Evolutionary conservation across 1,140 invertebrate species (phyloP), one percentile per base, ranked within the genome.

Genomic region (Oscheius sp.): DNA sequence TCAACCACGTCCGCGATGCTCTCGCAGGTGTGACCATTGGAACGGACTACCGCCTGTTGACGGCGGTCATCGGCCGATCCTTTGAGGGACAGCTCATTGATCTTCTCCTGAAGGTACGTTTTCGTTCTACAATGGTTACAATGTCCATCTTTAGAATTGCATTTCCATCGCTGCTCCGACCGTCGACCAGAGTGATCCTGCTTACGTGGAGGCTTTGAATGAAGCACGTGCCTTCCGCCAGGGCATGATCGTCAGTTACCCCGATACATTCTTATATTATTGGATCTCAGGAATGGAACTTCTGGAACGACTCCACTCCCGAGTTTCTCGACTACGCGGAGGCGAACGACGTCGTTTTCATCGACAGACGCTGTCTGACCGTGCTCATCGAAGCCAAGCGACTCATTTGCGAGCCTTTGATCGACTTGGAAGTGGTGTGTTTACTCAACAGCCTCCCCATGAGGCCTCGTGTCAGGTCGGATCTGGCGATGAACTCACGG

Each of bases 401-500:
- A 23, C 65, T 71, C 3, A 72, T 71, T 38, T 28, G 28, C 20
- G 52, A 71, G 65, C 68, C 68, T 10, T 71, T 34, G 20, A 34
- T 71, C 65, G 68, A 71, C 4, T 31, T 71, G 68, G n/a, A n/a
- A 32, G 28, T 26, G 38, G 34, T 13, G 65, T 67, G 65, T 15
- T 38, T 65, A 52, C 18, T 67, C 28, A 68, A 0, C 10, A 18
- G 7, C 10, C 15, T 67, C 13, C 15, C 10, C 10, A 7, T 13
- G 59, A 26, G 10, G n/a, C 65, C 20, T 67, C 26, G 66, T 52
- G 13, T 68, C 65, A 67, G 65, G 68, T 71, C 29, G 68, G 68
- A 4, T 36, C 32, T 13, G 38, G 38, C 20, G 65, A 45, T 20
- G 68, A 71, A 20, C 31, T 66, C 1, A 45, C 34, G 18, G 68